Base-by-base conservation (phyloP, 2,113 vertebrate genomes). In the Siniperca knerii region DNA sequence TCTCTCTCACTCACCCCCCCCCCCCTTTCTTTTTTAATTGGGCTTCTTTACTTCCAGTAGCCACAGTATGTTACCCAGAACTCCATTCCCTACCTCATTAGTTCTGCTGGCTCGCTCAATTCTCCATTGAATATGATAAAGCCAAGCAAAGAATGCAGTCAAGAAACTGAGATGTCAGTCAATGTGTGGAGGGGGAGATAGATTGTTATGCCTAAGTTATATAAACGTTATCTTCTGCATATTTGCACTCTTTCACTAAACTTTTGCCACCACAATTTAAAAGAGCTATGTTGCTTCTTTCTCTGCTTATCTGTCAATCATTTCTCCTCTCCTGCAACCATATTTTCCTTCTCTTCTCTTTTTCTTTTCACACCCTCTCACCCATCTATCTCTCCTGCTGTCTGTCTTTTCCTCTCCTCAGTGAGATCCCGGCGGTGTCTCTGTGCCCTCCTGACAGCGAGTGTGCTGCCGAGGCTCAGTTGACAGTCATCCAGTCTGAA, bases 351-450 rank as follows among this genome's bases (percentile, higher is more conserved):
- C 10, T 46, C 2, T 10, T 58, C 29, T 64, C 11, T 54, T 66
- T 7, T 48, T 25, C 12, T 55, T 72, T 57, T 52, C 46, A 33
- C 40, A 37, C 52, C 46, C 50, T 37, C 23, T 85, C 80, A 57
- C 25, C 48, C 20, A 16, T 52, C n/a, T 44, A 37, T 46, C n/a
- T 62, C 29, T 89, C 67, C 66, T 54, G 35, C 29, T 60, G 21
- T 81, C 62, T 5, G 3, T 81, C 4, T 11, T 48, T 18, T 58
- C 42, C 74, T 61, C 40, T 79, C 80, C 79, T 55, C 93, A 96
- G 95, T 79, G 94, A 92, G 50, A 95, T 96, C 86, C 96, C 95
- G 4, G 93, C 87, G 3, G 85, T 96, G 66, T 95, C 95, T 74
- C 89, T 96, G 84, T 94, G 94, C 87, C 94, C 94, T 23, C 95